phyloP scores from a whole-genome alignment of 2,888 invertebrate genomes.

The Parelbella ahira region DNA sequence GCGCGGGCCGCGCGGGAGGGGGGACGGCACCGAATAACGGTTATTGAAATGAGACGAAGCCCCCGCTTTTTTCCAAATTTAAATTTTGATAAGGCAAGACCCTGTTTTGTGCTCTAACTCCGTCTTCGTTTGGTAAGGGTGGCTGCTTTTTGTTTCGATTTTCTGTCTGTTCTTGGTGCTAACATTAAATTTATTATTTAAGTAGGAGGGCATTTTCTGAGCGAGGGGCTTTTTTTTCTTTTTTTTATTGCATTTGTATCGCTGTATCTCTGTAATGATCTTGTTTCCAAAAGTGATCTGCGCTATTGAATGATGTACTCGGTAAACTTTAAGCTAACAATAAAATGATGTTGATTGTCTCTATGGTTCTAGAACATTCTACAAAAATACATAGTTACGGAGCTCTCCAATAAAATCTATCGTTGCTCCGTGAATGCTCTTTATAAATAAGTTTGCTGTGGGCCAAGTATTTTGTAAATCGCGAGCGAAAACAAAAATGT shows the following conservation, averaged over 20 bases:
- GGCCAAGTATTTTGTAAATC: too few relatives aligned
- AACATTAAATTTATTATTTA: slow-evolving; percentile 41
- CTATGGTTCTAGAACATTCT: too few relatives aligned
- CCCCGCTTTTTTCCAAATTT: slow-evolving; percentile 78
- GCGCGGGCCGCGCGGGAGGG: slow-evolving; percentile 38
- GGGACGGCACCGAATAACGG: slow-evolving; percentile 66
- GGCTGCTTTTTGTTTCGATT: slow-evolving; percentile 64
- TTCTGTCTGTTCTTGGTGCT: slow-evolving; percentile 54
- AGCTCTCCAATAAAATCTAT: too few relatives aligned
- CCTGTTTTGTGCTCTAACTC: slow-evolving; percentile 74
- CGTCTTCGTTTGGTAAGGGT: slow-evolving; percentile 62
- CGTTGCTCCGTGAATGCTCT: too few relatives aligned
- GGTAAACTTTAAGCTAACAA: too few relatives aligned
- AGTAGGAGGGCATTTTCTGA: slow-evolving; percentile 25
- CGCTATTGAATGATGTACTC: slow-evolving; percentile 2
- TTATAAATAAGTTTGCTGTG: too few relatives aligned
- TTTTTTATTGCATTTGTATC: slow-evolving; percentile 8
- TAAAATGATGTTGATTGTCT: too few relatives aligned
- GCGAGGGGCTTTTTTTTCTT: slow-evolving; percentile 13
- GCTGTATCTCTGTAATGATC: slow-evolving; percentile 16
- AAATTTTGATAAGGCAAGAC: slow-evolving; percentile 80
- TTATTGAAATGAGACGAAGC: slow-evolving; percentile 78
- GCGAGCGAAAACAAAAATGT: too few relatives aligned
- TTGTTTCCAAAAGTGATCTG: slow-evolving; percentile 13
- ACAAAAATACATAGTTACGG: too few relatives aligned